Conservation (phyloP, 2,113 vertebrate genomes). For the Chionodraco myersi region DNA sequence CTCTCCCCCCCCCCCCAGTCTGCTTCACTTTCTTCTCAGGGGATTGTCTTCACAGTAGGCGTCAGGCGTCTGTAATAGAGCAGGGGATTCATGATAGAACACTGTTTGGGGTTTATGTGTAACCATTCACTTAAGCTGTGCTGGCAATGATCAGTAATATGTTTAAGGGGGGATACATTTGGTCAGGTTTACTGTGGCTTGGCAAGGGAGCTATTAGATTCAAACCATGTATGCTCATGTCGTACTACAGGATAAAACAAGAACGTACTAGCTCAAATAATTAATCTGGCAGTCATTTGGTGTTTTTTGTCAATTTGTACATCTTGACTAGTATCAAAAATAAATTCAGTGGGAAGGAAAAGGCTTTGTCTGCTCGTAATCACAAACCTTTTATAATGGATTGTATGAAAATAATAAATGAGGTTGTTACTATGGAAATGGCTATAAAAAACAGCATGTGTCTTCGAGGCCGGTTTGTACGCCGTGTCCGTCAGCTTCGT, state of each 20-base stretch:
- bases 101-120: slow-evolving; percentile 51
- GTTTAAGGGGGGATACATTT: background rate
- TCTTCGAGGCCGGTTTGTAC: background rate
- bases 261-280: background rate
- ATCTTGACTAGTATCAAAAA: background rate
- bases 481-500: background rate
- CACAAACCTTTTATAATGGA: background rate
- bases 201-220: slow-evolving; percentile 7
- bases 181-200: slow-evolving; percentile 2
- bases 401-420: background rate
- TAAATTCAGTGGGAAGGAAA: background rate
- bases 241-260: background rate
- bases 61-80: slow-evolving; percentile 33
- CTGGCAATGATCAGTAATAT: slow-evolving; percentile 17
- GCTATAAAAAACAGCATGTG: background rate
- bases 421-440: background rate
- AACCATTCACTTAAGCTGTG: slow-evolving; percentile 6
- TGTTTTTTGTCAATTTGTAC: background rate
- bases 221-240: background rate
- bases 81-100: slow-evolving; percentile 30
- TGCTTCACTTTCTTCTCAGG: slow-evolving; percentile 26
- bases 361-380: background rate
- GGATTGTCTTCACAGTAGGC: slow-evolving; percentile 64
- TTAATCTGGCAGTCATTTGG: background rate
- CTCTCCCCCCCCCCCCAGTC: background rate